Conservation (phyloP, 2,888 invertebrate species). For the Ectemnius continuus region DNA sequence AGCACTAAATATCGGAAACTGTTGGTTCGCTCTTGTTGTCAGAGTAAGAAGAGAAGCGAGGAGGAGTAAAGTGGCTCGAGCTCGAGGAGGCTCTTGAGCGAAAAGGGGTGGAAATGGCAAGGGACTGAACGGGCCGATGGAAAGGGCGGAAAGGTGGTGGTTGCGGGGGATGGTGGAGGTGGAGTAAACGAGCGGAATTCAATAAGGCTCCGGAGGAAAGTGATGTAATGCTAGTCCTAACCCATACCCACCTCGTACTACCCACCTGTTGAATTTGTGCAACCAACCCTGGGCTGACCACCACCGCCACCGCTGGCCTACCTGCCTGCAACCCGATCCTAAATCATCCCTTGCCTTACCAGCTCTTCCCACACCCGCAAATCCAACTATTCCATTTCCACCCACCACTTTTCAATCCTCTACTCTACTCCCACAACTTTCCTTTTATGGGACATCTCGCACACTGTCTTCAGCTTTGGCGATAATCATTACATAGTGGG, state of each 20-base stretch:
- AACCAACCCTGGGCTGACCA: constrained; percentile 49
- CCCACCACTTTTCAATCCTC: no score
- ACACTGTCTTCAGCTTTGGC: no score
- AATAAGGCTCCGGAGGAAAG: constrained; percentile 52
- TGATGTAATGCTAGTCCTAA: constrained; percentile 61
- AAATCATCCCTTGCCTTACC: constrained; percentile 41
- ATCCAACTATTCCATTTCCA: constrained; percentile 31
- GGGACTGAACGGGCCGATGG: constrained; percentile 41
- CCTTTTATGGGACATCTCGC: no score
- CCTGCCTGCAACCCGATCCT: constrained; percentile 49
- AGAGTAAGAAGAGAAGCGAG: neutral
- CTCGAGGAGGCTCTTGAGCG: neutral
- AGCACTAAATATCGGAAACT: neutral
- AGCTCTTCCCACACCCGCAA: constrained; percentile 18
- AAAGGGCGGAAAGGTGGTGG: constrained; percentile 16
- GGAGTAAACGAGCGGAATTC: constrained; percentile 55
- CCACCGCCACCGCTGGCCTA: constrained; percentile 35
- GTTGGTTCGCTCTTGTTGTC: neutral
- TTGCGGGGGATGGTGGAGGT: no score
- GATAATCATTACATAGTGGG: no score
- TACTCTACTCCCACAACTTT: no score
- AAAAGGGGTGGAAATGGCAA: constrained; percentile 32
- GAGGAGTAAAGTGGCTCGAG: neutral
- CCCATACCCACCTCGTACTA: constrained; percentile 61
- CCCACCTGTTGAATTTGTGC: constrained; percentile 72